Percentiles rank a stretch among this genome's conserved stretches.
Evolutionary conservation across 2,113 vertebrate genomes (phyloP).

Genomic region (Chlamydotis undulata): DNA sequence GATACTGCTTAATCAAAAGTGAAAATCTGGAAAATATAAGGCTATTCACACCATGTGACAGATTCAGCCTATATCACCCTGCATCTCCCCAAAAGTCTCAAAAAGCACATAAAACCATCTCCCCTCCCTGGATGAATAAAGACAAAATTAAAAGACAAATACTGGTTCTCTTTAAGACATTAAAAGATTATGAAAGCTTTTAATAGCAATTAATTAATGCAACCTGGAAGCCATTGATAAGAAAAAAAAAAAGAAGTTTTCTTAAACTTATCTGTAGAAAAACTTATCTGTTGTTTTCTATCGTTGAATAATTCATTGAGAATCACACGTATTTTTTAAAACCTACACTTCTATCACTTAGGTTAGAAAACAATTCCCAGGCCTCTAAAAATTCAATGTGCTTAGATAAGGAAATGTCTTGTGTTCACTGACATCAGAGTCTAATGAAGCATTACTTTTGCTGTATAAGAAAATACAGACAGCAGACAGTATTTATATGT

Average conservation of each 20-base stretch:
- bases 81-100: background rate
- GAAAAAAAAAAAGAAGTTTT: background rate
- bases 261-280: background rate
- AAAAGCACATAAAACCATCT: background rate
- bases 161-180: background rate
- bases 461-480: background rate
- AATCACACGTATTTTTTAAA: conserved; percentile 5
- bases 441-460: conserved; percentile 25
- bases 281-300: background rate
- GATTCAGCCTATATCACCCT: background rate
- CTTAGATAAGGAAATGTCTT: conserved; percentile 38
- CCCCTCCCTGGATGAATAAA: background rate
- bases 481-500: background rate
- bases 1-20: background rate
- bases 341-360: background rate
- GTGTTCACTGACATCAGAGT: background rate
- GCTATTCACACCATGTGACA: background rate
- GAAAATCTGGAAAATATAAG: background rate
- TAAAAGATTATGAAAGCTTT: conserved; percentile 1
- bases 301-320: conserved; percentile 10
- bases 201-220: conserved; percentile 47
- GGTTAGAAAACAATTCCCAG: conserved; percentile 11
- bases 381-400: background rate
- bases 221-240: conserved; percentile 44
- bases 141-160: background rate